phyloP scores from a whole-genome alignment of 1,140 invertebrate genomes.

The Tetragnatha versicolor region DNA sequence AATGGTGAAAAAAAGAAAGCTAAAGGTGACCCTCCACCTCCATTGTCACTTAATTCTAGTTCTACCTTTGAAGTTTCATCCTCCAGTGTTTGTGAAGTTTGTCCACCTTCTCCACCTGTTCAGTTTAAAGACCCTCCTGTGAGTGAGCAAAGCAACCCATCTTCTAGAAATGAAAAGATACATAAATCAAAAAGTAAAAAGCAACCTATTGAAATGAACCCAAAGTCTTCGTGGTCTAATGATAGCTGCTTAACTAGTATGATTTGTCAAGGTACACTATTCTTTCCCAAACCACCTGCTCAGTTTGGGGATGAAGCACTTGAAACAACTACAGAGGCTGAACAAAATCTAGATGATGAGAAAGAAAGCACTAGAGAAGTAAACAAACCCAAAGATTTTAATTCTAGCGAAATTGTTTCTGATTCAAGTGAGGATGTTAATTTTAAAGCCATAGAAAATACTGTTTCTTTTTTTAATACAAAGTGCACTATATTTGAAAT shows the following conservation, averaged over 20 bases:
- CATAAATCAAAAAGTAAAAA: constrained; percentile 18
- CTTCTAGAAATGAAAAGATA: constrained; percentile 9
- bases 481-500: constrained; percentile 60
- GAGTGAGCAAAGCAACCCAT: neutral
- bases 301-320: constrained; percentile 57
- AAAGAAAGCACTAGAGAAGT: neutral
- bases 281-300: constrained; percentile 60
- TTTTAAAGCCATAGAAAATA: constrained; percentile 5
- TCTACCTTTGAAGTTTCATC: neutral
- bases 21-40: constrained; percentile 24
- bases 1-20: constrained; percentile 7
- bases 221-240: constrained; percentile 38
- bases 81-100: constrained; percentile 51
- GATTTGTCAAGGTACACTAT: constrained; percentile 58
- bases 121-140: constrained; percentile 50
- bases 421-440: neutral
- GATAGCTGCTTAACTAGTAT: constrained; percentile 48
- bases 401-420: constrained; percentile 41
- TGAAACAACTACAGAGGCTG: neutral
- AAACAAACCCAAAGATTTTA: neutral
- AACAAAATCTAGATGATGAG: neutral
- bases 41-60: constrained; percentile 18
- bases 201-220: constrained; percentile 5
- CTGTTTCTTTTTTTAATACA: constrained; percentile 55
- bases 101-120: constrained; percentile 54